Base-by-base conservation (phyloP, 2,797 vertebrate species). In the Microhierax caerulescens region DNA sequence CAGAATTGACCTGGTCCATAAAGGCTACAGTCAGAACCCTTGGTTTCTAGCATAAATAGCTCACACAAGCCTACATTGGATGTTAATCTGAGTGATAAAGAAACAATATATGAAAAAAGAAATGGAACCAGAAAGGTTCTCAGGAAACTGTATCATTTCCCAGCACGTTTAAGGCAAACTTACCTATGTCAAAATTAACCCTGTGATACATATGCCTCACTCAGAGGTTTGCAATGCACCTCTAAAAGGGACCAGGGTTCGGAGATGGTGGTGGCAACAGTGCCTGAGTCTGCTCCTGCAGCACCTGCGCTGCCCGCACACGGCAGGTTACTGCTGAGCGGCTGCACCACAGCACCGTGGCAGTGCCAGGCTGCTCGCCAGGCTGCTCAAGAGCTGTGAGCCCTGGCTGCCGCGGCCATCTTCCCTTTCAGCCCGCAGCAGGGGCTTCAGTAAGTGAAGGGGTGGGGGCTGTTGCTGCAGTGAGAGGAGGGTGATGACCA, bases 401-500 rank as follows among this genome's bases (percentile, higher is more conserved):
- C 1, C 3, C 1, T 9, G 19, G 13, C 43, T 91, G 22, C 12
- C 27, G 24, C 4, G 9, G 20, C 30, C 47, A 54, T 16, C 17
- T 76, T 76, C 69, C 50, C 54, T 78, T 93, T 36, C 32, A 45
- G n/a, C 36, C 34, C 48, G 7, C 14, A 34, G 59, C 43, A 43
- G 37, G 32, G 25, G 20, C 28, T 83, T 54, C 1, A 2, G 11
- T 19, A 37, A 80, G 43, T 18, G 39, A 79, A 87, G 13, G 10
- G 8, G n/a, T 25, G 24, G 27, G 10, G 25, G 45, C 23, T 75
- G 13, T 11, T 54, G 37, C 51, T 43, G 54, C 59, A 24, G 36
- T 12, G 32, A 2, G 21, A 18, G 11, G 4, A 73, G 6, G 20
- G 50, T 61, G 45, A 30, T 0, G 0, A 16, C 11, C 9, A 32